Evolutionary conservation across 2,888 invertebrate genomes (phyloP), one percentile per base, ranked within the genome.

Genomic region (Dorcus parallelipipedus): DNA sequence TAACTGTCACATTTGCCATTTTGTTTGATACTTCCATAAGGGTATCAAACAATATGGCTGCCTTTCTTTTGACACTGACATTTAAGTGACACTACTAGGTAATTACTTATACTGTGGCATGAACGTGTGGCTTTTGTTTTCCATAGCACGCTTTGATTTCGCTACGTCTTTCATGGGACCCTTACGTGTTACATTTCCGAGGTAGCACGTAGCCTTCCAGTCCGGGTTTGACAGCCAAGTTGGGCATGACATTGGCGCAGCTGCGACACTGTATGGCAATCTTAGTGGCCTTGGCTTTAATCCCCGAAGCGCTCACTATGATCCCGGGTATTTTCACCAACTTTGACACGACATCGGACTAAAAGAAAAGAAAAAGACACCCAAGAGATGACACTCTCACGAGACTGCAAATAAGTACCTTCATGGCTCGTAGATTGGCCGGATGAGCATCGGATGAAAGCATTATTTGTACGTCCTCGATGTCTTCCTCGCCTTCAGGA

Each of bases 301-400:
- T 93, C 9, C 93, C 93, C 0, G 97, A 93, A 0, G 97, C 95
- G 52, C 96, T 89, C 56, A 98, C 90, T 17, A 98, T 87, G 62
- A 99, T 97, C 0, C 99, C 99, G 49, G 95, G 92, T 60, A 99
- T 90, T 82, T 97, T 97, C 0, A 98, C 91, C 61, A 99, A 79
- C 49, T 89, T 86, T 0, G 98, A 95, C 17, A 99, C 97, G 69
- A 91, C 89, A 65, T 95, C 92, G 0, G 97, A 97, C 91, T 95
- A 76, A 26, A 26, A 1, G 6, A 67, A 83, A 67, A 67, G 66
- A 61, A 59, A n/a, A n/a, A n/a, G n/a, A n/a, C n/a, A n/a, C n/a
- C n/a, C n/a, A n/a, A n/a, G n/a, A 48, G 49, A 33, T 33, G 7
- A 33, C 17, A 49, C 9, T 33, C 17, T 17, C 33, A 8, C 20